Evolutionary conservation across 1,140 invertebrate species (phyloP), one percentile per base, ranked within the genome.

Genomic region (Drosophila repletoides): DNA sequence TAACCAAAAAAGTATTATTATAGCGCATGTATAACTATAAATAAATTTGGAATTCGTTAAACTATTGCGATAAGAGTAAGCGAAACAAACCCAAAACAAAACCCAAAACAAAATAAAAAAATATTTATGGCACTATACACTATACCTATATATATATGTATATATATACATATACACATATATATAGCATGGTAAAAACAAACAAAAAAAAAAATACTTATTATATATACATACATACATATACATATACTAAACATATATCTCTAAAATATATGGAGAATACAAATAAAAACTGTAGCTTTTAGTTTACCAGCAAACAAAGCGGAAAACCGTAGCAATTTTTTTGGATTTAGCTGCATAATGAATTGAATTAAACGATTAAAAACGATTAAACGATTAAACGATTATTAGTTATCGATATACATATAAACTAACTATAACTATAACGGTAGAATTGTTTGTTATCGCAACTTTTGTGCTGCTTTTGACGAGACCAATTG

Each of bases 401-500:
- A 72, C 46, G 55, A 72, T 76, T 83, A 81, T 81, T 83, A 81
- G 76, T 81, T 81, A 79, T 69, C 69, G 41, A 74, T 79, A 74
- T 49, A 68, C 43, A 79, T 74, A 69, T 64, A 73, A 55, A 24
- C 19, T 40, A 38, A 26, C 38, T 43, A 26, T 58, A 14, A 34
- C n/a, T 34, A 52, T 74, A 81, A 72, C 56, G 53, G 73, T 81
- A 81, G 77, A 73, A 60, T 81, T 83, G 74, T 83, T 77, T 86
- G 79, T 84, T 84, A 84, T 79, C 71, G 79, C 79, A 84, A 84
- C 79, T 84, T 83, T 83, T 83, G 79, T 84, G 79, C 79, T 84
- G 77, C 80, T 84, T 67, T 67, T 84, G 80, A 84, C 80, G 79
- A 83, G 77, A 84, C 79, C 79, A 84, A 84, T 84, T 84, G 79